Evolutionary conservation across 2,888 invertebrate species (phyloP), one percentile per base, ranked within the genome.

Genomic region (Morpho helenor): DNA sequence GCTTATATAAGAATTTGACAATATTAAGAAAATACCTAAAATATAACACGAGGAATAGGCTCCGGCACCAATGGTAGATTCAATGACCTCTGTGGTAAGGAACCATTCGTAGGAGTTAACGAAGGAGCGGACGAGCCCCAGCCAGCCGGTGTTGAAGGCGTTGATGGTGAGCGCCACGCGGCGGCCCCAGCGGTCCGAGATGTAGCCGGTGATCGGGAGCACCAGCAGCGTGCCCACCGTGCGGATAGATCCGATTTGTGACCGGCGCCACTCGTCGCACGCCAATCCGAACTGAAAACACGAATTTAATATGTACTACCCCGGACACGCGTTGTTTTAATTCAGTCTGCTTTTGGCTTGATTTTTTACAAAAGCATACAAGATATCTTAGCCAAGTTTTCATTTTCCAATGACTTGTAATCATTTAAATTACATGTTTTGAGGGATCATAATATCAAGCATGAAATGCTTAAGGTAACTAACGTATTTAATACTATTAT

Each of bases 131-230:
- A 92, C 84, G 43, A 95, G 80, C 3, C 96, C 96, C 56, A 94
- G 84, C 72, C 94, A 79, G 52, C 92, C 93, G 39, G 94, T 93
- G 66, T 93, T 79, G 66, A 93, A 88, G 66, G 94, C 92, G 64
- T 93, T 92, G 67, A 92, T 77, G 41, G 93, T 91, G 68, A 94
- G 87, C 8, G 93, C 89, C 48, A 92, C 90, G 66, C 93, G 92
- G 41, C 95, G 90, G 3, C 95, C 95, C 87, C 92, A 95, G 91
- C 93, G 93, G 83, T 96, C 96, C 0, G 96, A 95, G 63, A 95
- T 84, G 68, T 92, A 92, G 43, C 96, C 96, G 0, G 94, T 93
- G 60, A 95, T 85, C 16, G 94, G 94, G 60, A 95, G 87, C 39
- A 94, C 95, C 61, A 95, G 82, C 63, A 95, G 92, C 49, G 94